A percentile compares a stretch with the other conserved stretches of the same genome.
These are phyloP conservation scores for Zenarchopterus dispar DNA, from an alignment of 2,797 vertebrate genomes.

Conservation along the genomic window DNA sequence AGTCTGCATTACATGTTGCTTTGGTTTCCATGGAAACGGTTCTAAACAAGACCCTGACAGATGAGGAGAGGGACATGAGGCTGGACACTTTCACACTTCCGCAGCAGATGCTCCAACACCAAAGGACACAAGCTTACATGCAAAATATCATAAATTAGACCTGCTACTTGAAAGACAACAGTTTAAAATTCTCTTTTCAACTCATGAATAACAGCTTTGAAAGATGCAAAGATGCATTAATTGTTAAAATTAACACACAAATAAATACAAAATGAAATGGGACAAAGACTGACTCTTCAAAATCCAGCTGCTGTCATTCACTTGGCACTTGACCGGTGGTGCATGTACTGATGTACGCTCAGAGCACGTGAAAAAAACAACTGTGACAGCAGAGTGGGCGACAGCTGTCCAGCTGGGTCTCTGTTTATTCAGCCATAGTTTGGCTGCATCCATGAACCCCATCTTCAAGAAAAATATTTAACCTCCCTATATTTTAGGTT, in stretches of 20 bases:
- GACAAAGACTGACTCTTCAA: not conserved
- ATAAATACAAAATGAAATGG: too few relatives aligned
- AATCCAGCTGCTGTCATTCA: slow-evolving; percentile 31
- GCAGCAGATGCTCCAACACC: slow-evolving; percentile 18
- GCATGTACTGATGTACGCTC: slow-evolving; percentile 17
- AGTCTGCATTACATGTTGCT: slow-evolving; percentile 43
- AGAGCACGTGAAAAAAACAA: slow-evolving; percentile 61
- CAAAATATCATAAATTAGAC: not conserved
- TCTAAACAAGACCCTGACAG: slow-evolving; percentile 50
- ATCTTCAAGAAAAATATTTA: too few relatives aligned
- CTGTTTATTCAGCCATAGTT: too few relatives aligned
- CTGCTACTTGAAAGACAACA: not conserved
- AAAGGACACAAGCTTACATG: not conserved
- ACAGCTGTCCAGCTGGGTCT: slow-evolving; percentile 29
- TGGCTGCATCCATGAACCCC: too few relatives aligned
- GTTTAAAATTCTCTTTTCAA: not conserved
- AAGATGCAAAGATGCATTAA: not conserved
- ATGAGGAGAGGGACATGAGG: slow-evolving; percentile 14
- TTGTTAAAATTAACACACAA: not conserved
- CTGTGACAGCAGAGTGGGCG: slow-evolving; percentile 34
- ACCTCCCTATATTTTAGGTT: too few relatives aligned
- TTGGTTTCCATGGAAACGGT: slow-evolving; percentile 47
- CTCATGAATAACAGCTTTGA: not conserved
- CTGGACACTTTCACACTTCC: slow-evolving; percentile 14
- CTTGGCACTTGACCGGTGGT: slow-evolving; percentile 21